Conservation (phyloP, 2,797 vertebrate genomes). For the Todus mexicanus region DNA sequence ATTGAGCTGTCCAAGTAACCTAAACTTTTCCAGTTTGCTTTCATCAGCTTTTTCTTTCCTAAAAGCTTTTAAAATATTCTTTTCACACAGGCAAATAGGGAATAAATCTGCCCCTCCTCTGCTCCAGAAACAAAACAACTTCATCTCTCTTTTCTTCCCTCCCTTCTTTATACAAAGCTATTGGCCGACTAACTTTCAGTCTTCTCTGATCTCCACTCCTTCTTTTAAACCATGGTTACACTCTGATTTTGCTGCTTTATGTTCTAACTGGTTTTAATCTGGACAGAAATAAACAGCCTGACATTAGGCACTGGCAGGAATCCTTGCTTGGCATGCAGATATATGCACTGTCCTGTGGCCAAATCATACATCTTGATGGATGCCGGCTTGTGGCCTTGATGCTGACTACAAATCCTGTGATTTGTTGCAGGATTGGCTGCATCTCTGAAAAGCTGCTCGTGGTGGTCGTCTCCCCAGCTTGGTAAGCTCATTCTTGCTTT, state of each 20-base stretch:
- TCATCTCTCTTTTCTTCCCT: not conserved
- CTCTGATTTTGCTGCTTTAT: not conserved
- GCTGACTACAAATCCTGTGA: constrained; percentile 41
- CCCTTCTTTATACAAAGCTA: not conserved
- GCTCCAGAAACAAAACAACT: not conserved
- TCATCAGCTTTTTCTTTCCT: not conserved
- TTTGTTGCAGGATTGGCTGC: constrained; percentile 52
- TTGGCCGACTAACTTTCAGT: not conserved
- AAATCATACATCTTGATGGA: not conserved
- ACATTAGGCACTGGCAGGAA: constrained; percentile 9
- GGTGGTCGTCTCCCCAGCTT: not conserved
- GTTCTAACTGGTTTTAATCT: not conserved
- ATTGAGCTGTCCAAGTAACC: not conserved
- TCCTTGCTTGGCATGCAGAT: constrained; percentile 16
- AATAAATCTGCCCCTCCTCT: not conserved
- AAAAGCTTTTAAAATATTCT: not conserved
- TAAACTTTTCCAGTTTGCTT: not conserved
- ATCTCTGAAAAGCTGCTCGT: not conserved
- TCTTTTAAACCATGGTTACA: not conserved
- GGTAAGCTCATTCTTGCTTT: constrained; percentile 32
- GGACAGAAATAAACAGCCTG: not conserved
- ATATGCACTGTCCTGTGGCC: not conserved
- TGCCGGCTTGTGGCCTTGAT: not conserved
- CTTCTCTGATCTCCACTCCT: not conserved
- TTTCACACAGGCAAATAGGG: not conserved